Evolutionary conservation across 2,888 invertebrate genomes (phyloP).

Genomic region (Seladonia tumulorum): DNA sequence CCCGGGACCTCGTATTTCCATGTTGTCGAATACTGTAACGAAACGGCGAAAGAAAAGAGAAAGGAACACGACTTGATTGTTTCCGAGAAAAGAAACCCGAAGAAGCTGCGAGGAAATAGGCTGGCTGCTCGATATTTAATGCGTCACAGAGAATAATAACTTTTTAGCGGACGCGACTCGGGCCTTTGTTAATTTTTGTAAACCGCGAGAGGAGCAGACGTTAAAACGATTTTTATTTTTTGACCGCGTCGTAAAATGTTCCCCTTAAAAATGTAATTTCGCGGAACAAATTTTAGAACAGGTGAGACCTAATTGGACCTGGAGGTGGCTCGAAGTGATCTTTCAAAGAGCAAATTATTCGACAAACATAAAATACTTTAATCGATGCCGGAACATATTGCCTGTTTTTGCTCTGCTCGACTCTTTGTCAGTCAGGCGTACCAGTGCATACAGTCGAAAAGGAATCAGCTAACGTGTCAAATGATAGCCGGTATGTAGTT

Average conservation of each 20-base stretch:
- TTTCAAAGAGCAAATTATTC: neutral
- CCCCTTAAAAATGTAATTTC: neutral
- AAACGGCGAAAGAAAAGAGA: neutral
- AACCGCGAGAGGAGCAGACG: neutral
- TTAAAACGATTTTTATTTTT: neutral
- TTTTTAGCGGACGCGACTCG: neutral
- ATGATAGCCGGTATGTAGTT: neutral
- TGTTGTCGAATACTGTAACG: neutral
- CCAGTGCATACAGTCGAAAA: neutral
- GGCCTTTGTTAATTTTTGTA: neutral
- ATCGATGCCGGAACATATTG: neutral
- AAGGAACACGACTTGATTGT: neutral
- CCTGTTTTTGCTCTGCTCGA: neutral
- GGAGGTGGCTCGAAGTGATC: neutral
- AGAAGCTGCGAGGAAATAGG: neutral
- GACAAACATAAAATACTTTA: neutral
- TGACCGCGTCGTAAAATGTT: neutral
- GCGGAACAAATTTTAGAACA: neutral
- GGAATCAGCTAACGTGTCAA: neutral
- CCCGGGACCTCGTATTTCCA: slow-evolving; percentile 1
- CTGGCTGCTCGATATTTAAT: neutral
- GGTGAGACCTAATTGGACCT: neutral
- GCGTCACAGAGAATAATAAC: neutral
- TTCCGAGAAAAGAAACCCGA: neutral
- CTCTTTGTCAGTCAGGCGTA: neutral